phyloP scores from a whole-genome alignment of 2,888 invertebrate species.

The Thera obeliscata region DNA sequence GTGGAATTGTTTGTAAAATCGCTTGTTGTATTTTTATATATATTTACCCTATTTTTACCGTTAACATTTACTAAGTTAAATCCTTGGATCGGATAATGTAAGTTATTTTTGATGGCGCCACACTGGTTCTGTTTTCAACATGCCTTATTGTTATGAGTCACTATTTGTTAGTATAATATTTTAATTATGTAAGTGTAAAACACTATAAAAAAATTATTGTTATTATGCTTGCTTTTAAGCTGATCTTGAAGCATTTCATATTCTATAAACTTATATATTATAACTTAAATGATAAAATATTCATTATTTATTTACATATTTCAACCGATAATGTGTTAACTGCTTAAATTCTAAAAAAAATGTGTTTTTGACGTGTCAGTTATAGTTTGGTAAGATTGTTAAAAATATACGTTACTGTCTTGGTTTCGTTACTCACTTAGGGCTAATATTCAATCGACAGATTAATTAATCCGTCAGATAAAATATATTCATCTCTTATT shows the following conservation, averaged over 20 bases:
- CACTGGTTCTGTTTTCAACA: not conserved
- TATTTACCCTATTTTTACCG: slow-evolving; percentile 1
- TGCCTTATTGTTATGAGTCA: not conserved
- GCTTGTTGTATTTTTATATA: slow-evolving; percentile 4
- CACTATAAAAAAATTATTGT: not conserved
- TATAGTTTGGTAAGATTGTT: no score
- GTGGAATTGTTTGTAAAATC: not conserved
- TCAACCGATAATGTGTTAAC: no score
- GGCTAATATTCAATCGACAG: no score
- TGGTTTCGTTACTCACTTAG: no score
- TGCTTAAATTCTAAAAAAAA: no score
- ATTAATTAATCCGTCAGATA: no score
- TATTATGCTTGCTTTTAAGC: not conserved
- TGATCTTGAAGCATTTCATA: not conserved
- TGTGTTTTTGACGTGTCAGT: no score
- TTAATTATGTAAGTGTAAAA: not conserved
- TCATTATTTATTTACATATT: no score
- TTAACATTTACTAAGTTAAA: not conserved
- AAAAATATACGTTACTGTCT: no score
- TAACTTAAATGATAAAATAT: no score
- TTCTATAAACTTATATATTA: no score
- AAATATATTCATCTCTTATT: no score
- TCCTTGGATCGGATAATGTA: not conserved
- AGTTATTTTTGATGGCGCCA: not conserved
- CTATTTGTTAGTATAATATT: not conserved